Evolutionary conservation across 2,888 invertebrate genomes (phyloP).

Genomic region (Oscheius sp.): DNA sequence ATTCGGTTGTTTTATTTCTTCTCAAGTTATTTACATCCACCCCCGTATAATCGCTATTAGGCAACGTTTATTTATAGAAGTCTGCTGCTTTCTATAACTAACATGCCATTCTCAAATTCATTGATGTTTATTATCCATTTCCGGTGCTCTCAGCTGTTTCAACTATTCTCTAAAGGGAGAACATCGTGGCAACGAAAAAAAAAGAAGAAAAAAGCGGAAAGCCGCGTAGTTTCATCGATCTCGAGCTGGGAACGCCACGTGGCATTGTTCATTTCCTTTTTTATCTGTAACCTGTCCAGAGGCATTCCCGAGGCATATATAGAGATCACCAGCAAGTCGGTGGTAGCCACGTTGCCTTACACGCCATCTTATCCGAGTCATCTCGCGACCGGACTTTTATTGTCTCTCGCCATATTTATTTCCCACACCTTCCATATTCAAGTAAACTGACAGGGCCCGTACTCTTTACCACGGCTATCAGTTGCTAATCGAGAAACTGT

Average conservation of each 20-base stretch:
- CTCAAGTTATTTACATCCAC: too few relatives aligned
- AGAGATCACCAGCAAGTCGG: not conserved
- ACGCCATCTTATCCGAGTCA: conserved; percentile 26
- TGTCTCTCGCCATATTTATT: not conserved
- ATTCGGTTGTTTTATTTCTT: too few relatives aligned
- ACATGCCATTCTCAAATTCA: not conserved
- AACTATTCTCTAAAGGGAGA: too few relatives aligned
- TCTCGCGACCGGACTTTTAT: not conserved
- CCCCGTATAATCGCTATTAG: too few relatives aligned
- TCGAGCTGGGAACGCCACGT: not conserved
- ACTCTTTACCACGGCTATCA: too few relatives aligned
- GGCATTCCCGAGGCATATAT: not conserved
- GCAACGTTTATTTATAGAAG: too few relatives aligned
- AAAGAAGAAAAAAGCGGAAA: not conserved
- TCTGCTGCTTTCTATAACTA: not conserved
- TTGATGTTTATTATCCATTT: not conserved
- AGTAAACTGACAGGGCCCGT: not conserved
- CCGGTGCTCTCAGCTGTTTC: not conserved
- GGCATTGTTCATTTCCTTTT: not conserved
- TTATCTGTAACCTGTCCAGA: not conserved
- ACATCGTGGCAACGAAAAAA: too few relatives aligned
- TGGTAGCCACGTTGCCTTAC: conserved; percentile 12
- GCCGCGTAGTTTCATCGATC: conserved; percentile 9
- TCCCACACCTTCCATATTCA: not conserved
- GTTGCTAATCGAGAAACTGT: too few relatives aligned